phyloP scores from a whole-genome alignment of 2,888 invertebrate species.

The Pasiphila rectangulata region DNA sequence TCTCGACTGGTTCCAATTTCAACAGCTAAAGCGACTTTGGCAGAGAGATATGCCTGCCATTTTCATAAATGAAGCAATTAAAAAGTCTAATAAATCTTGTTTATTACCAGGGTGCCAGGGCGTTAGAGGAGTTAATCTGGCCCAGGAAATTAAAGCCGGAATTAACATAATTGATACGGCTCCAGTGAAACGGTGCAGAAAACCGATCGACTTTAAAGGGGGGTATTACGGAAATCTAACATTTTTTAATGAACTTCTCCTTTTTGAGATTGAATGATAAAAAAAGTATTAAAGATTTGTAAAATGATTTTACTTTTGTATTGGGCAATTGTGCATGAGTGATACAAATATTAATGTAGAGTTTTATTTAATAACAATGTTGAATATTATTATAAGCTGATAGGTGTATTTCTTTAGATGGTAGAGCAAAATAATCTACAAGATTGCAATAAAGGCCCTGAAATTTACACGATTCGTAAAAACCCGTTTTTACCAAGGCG shows the following conservation, averaged over 20 bases:
- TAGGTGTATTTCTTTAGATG: no score
- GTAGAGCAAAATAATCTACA: no score
- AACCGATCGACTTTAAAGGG: slow-evolving; percentile 65
- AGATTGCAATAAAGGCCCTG: no score
- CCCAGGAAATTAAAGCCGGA: slow-evolving; percentile 77
- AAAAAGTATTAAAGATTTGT: no score
- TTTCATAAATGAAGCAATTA: slow-evolving; percentile 42
- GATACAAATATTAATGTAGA: slow-evolving; percentile 27
- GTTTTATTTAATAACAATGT: no score
- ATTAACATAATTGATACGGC: slow-evolving; percentile 80
- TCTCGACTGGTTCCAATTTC: no score
- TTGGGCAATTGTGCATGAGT: slow-evolving; percentile 51
- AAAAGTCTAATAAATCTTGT: slow-evolving; percentile 68
- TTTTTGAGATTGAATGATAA: slow-evolving; percentile 50
- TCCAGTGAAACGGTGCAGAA: slow-evolving; percentile 69
- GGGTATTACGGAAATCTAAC: slow-evolving; percentile 44
- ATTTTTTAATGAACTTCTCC: slow-evolving; percentile 53
- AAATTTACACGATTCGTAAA: no score
- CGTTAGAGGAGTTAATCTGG: slow-evolving; percentile 66
- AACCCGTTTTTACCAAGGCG: no score
- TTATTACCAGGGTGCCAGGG: slow-evolving; percentile 52
- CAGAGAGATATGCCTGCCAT: no score
- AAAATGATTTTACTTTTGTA: no score
- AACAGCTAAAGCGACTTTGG: no score
- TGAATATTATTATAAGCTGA: no score